Evolutionary conservation across 2,113 vertebrate genomes (phyloP).

Genomic region (Hylia prasina): DNA sequence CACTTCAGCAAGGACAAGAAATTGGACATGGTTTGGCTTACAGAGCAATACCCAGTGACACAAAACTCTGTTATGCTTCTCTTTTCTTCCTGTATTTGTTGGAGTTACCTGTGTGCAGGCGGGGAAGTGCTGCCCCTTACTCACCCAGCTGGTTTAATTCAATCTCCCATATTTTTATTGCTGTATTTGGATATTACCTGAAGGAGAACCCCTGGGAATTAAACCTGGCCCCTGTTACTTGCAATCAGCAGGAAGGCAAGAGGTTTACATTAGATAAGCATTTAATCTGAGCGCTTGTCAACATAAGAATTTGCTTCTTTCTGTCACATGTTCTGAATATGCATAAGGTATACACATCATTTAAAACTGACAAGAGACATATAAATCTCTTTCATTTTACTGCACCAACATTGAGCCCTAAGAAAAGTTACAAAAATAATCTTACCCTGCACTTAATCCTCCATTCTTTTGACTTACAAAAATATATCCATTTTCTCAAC

Average conservation of each 20-base stretch:
- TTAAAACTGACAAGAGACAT: neutral
- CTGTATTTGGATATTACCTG: neutral
- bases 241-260: neutral
- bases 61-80: rapidly evolving
- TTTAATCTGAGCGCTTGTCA: neutral
- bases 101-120: neutral
- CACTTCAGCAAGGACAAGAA: neutral
- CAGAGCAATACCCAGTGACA: rapidly evolving
- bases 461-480: neutral
- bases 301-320: neutral
- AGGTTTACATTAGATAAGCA: neutral
- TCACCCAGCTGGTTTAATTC: neutral
- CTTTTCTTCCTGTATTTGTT: neutral
- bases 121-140: neutral
- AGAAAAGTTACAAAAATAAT: neutral
- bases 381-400: neutral
- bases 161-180: neutral
- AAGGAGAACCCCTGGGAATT: neutral
- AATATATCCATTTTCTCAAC: neutral
- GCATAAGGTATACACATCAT: neutral
- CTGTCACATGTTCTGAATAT: neutral
- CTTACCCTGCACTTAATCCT: neutral
- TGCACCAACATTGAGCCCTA: neutral
- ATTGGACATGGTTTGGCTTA: neutral
- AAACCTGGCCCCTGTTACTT: neutral